These are phyloP conservation scores for Microtus oregoni DNA, from an alignment of 2,113 vertebrate species.

Conservation along the genomic window DNA sequence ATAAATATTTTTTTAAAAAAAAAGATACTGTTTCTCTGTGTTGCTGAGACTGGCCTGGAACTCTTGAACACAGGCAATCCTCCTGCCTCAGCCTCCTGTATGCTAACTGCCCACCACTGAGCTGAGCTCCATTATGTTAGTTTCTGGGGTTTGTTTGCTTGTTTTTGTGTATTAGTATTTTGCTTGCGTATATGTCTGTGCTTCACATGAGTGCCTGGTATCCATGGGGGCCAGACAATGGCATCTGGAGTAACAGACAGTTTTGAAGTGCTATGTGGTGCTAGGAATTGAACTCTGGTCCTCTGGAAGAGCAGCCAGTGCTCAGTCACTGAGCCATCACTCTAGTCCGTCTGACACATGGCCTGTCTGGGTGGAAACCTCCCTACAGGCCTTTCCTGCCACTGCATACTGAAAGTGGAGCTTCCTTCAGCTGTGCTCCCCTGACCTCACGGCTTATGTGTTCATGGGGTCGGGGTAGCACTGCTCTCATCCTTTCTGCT, in stretches of 20 bases:
- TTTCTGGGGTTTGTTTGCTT: not conserved
- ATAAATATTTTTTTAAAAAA: too few relatives aligned
- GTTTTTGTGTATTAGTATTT: not conserved
- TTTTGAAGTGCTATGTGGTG: not conserved
- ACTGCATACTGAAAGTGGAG: fast-evolving
- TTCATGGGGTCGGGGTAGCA: fast-evolving
- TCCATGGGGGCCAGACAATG: too few relatives aligned
- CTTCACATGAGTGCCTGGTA: not conserved
- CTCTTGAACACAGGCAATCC: not conserved
- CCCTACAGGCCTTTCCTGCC: fast-evolving
- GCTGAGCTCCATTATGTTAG: not conserved
- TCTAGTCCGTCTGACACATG: too few relatives aligned
- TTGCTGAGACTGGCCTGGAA: not conserved
- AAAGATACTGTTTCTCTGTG: not conserved
- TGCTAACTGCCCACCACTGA: not conserved
- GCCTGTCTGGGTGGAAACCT: fast-evolving
- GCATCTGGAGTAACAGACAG: not conserved
- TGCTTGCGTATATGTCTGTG: not conserved
- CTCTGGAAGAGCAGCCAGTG: not conserved
- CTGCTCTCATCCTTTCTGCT: not conserved
- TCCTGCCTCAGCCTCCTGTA: not conserved
- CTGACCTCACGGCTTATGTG: fast-evolving
- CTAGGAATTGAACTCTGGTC: not conserved
- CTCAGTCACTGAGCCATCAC: not conserved
- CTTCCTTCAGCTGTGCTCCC: fast-evolving